phyloP scores from a whole-genome alignment of 2,113 vertebrate genomes.

The Nothobranchius kuhntae region DNA sequence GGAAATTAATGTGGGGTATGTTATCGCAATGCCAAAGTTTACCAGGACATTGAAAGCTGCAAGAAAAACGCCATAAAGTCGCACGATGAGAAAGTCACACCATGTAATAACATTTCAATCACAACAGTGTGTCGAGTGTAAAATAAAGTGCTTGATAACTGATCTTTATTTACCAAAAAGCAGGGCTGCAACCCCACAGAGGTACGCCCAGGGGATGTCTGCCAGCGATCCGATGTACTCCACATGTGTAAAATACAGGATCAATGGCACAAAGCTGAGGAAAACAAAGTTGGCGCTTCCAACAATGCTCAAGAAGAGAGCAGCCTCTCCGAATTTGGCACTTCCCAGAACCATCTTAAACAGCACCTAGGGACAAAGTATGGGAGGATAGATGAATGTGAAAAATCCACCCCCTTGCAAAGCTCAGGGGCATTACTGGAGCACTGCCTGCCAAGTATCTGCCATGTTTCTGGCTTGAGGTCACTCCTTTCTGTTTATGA shows the following conservation, averaged over 20 bases:
- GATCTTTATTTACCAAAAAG: conserved; percentile 84
- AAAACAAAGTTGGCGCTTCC: conserved; percentile 91
- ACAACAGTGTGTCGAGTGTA: neutral
- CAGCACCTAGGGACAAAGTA: conserved; percentile 83
- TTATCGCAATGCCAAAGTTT: conserved; percentile 96
- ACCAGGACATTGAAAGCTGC: conserved; percentile 95
- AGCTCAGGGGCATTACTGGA: conserved; percentile 28
- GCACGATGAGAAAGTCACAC: neutral
- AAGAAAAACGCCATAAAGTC: conserved; percentile 44
- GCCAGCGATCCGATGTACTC: conserved; percentile 88
- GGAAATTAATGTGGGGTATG: conserved; percentile 93
- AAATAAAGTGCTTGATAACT: neutral
- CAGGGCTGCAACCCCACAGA: conserved; percentile 91
- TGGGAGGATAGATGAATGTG: conserved; percentile 11
- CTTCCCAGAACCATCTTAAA: conserved; percentile 97
- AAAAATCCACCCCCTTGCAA: conserved; percentile 24
- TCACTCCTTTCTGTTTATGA: conserved; percentile 51
- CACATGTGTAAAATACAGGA: conserved; percentile 93
- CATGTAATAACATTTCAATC: neutral
- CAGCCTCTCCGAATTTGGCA: conserved; percentile 95
- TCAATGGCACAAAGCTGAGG: conserved; percentile 89
- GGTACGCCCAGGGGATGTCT: conserved; percentile 88
- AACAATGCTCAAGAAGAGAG: conserved; percentile 91
- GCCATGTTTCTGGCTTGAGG: conserved; percentile 41
- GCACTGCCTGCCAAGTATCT: conserved; percentile 33